Evolutionary conservation across 2,888 invertebrate genomes (phyloP), one percentile per base, ranked within the genome.

Genomic region (Drosophila atripex): DNA sequence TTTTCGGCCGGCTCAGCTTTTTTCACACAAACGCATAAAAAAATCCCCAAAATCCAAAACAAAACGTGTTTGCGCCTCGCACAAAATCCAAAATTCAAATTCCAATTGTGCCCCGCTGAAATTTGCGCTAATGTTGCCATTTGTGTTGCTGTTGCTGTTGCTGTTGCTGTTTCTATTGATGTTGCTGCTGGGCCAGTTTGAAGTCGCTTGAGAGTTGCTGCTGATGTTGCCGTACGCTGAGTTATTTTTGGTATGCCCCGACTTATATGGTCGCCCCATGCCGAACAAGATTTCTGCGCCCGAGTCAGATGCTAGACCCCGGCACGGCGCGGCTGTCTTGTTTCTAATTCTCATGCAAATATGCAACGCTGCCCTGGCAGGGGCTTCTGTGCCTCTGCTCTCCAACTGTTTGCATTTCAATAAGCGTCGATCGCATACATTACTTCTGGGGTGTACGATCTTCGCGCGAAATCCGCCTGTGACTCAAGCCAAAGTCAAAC

Each of bases 291-390:
- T 71, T 78, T 73, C 73, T 68, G 78, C 75, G 78, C 75, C 75
- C 69, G 38, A 60, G 61, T 60, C 75, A 30, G 61, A 60, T 60
- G 75, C 77, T 53, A 32, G 28, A 63, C 53, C 12, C 55, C 46
- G 56, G 50, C 56, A 79, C 80, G 61, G 71, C 51, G 68, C 65
- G 70, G 60, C 66, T 75, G 77, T 80, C 86, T 76, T 84, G 63
- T 61, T 85, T 85, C 85, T 85, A 85, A 85, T 85, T 85, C 85
- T 85, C 80, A 88, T 87, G 88, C 87, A 85, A 85, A 88, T 85
- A 75, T 86, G 84, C 72, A 75, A 11, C 43, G 63, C 45, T 51
- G 56, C 57, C 51, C 21, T 63, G 16, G 18, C 35, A 35, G 70
- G 51, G 16, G 51, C 43, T 64, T 72, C 61, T 58, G 74, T 75